Conservation (phyloP, 2,113 vertebrate genomes). For the Poeciliopsis prolifica region DNA sequence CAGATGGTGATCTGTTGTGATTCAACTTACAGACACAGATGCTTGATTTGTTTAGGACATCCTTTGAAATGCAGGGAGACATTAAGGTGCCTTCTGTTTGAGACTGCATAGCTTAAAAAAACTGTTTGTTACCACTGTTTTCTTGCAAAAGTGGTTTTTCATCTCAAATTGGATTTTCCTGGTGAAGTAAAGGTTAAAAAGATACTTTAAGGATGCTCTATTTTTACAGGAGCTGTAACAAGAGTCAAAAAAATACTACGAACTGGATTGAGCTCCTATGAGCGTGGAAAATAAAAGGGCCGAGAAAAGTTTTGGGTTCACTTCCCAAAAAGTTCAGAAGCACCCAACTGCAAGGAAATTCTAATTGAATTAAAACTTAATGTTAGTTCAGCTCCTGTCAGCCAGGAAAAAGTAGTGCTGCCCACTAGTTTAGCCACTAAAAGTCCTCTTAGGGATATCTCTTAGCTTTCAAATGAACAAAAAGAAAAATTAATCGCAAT, state of each 20-base stretch:
- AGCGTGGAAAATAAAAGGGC: conserved; percentile 21
- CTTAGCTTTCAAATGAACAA: conserved; percentile 27
- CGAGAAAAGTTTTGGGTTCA: conserved; percentile 34
- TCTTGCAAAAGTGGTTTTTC: too few relatives aligned
- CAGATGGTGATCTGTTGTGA: not conserved
- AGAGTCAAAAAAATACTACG: conserved; percentile 56
- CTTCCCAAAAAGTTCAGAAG: conserved; percentile 14
- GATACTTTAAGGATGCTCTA: not conserved
- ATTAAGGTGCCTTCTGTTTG: not conserved
- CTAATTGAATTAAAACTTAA: conserved; percentile 51
- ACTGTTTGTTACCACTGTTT: not conserved
- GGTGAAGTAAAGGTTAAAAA: too few relatives aligned
- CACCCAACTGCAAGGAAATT: conserved; percentile 32
- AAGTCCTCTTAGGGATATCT: conserved; percentile 8
- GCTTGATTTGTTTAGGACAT: too few relatives aligned
- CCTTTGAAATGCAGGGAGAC: too few relatives aligned
- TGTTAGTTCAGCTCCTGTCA: conserved; percentile 8
- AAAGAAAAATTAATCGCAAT: conserved; percentile 5
- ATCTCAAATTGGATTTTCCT: too few relatives aligned
- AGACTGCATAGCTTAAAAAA: not conserved
- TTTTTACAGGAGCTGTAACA: conserved; percentile 38
- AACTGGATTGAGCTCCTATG: conserved; percentile 35
- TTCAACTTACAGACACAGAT: too few relatives aligned
- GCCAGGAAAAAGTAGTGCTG: conserved; percentile 49
- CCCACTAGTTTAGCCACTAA: conserved; percentile 34